A percentile compares a stretch with the other conserved stretches of the same genome.
Conservation (phyloP, 2,888 invertebrate species). For the Epiblema foenella region DNA sequence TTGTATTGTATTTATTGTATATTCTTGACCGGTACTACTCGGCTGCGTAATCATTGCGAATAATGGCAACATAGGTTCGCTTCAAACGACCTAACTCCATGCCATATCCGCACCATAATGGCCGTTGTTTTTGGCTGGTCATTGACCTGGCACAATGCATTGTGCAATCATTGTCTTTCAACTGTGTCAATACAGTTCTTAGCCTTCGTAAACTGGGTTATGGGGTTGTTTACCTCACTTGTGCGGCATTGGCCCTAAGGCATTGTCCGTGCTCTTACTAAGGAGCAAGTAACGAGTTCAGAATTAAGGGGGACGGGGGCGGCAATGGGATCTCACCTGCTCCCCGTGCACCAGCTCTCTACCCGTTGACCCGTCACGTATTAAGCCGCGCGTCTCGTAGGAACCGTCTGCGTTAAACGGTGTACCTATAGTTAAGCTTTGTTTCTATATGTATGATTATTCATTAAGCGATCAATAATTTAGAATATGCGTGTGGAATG, state of each 20-base stretch:
- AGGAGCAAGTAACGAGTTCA: background rate
- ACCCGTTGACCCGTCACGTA: too few relatives aligned
- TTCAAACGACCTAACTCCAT: conserved; percentile 12
- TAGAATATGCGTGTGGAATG: too few relatives aligned
- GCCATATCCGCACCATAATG: conserved; percentile 12
- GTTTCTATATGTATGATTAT: too few relatives aligned
- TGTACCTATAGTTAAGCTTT: too few relatives aligned
- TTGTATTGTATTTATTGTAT: too few relatives aligned
- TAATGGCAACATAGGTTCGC: background rate
- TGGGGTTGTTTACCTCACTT: conserved; percentile 36
- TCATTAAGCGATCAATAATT: too few relatives aligned
- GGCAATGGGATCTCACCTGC: too few relatives aligned
- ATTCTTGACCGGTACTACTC: too few relatives aligned
- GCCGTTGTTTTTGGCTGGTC: conserved; percentile 24
- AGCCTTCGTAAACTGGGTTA: conserved; percentile 42
- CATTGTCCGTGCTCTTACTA: background rate
- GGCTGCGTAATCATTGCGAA: background rate
- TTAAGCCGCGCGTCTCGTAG: too few relatives aligned
- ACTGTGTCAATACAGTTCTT: conserved; percentile 39
- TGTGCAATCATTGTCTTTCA: conserved; percentile 43
- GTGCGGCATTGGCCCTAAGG: conserved; percentile 22
- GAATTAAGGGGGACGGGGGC: too few relatives aligned
- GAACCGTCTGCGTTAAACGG: too few relatives aligned
- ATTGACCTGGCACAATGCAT: conserved; percentile 28
- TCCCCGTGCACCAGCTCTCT: too few relatives aligned